These are phyloP conservation scores for Stenurella melanura DNA, from an alignment of 2,888 invertebrate species.

Conservation along the genomic window DNA sequence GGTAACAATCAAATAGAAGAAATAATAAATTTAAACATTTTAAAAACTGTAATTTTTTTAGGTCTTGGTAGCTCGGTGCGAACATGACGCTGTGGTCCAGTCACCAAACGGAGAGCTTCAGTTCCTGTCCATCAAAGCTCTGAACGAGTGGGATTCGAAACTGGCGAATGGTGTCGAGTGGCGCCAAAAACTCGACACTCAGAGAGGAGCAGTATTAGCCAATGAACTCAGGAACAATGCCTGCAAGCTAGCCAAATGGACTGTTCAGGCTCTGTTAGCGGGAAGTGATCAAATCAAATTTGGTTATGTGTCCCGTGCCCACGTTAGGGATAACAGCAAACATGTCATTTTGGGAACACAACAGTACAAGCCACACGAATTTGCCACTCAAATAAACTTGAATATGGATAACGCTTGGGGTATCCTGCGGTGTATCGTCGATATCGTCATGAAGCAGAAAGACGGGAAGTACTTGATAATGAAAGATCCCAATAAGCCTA, in stretches of 20 bases:
- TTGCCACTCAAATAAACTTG: conserved; percentile 98
- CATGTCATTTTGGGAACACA: conserved; percentile 98
- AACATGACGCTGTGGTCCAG: conserved; percentile 95
- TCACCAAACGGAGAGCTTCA: conserved; percentile 92
- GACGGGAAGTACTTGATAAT: conserved; percentile 98
- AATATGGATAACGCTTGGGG: conserved; percentile 99
- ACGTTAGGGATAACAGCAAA: conserved; percentile 94
- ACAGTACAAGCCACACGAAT: conserved; percentile 98
- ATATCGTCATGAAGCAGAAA: conserved; percentile 97
- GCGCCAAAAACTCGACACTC: conserved; percentile 97
- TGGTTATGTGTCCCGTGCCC: conserved; percentile 98
- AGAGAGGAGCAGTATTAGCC: conserved; percentile 97
- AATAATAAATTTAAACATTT: neutral
- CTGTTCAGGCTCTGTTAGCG: conserved; percentile 92
- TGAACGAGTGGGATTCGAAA: conserved; percentile 99
- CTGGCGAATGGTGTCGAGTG: conserved; percentile 97
- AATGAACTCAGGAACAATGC: conserved; percentile 99
- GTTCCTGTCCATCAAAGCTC: conserved; percentile 95
- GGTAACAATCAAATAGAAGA: no score
- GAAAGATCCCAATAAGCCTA: conserved; percentile 99
- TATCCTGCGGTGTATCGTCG: conserved; percentile 96
- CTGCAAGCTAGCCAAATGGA: conserved; percentile 99
- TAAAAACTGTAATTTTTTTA: conserved; percentile 59
- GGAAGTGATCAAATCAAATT: conserved; percentile 99
- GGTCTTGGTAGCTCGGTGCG: conserved; percentile 93